These are phyloP conservation scores for Heterodera carotae DNA, from an alignment of 1,140 invertebrate genomes.

Conservation along the genomic window DNA sequence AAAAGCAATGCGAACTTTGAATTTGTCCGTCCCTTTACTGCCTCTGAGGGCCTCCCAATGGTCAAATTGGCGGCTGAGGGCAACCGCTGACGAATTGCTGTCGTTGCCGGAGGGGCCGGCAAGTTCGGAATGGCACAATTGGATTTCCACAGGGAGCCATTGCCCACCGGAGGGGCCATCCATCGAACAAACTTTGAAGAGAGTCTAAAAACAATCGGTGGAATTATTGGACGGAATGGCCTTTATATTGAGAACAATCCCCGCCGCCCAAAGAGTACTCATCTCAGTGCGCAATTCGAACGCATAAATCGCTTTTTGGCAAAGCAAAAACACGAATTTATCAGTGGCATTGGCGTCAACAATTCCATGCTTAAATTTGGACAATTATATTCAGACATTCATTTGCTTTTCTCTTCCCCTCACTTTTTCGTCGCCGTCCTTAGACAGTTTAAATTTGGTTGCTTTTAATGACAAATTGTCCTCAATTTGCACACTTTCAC, in stretches of 20 bases:
- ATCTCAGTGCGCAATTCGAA: slow-evolving; percentile 8
- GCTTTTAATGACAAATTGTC: slow-evolving; percentile 1
- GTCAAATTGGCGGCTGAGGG: neutral
- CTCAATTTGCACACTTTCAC: neutral
- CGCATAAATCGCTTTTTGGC: neutral
- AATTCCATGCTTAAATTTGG: too few relatives aligned
- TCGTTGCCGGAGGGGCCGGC: neutral
- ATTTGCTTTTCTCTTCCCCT: neutral
- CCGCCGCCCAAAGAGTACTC: neutral
- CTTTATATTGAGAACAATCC: too few relatives aligned
- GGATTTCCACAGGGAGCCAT: neutral
- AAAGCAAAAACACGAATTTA: neutral
- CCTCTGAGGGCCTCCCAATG: slow-evolving; percentile 17
- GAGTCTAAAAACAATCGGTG: neutral
- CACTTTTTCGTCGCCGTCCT: neutral
- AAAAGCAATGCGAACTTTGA: neutral
- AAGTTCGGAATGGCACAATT: neutral
- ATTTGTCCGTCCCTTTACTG: neutral
- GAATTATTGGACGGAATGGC: neutral
- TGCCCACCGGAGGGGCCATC: neutral
- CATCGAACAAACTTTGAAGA: neutral
- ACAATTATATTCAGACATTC: too few relatives aligned
- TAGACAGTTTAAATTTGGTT: neutral
- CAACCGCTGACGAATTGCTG: neutral
- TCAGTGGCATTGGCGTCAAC: neutral